Evolutionary conservation across 2,888 invertebrate species (phyloP).

Genomic region (Melinaea marsaeus): DNA sequence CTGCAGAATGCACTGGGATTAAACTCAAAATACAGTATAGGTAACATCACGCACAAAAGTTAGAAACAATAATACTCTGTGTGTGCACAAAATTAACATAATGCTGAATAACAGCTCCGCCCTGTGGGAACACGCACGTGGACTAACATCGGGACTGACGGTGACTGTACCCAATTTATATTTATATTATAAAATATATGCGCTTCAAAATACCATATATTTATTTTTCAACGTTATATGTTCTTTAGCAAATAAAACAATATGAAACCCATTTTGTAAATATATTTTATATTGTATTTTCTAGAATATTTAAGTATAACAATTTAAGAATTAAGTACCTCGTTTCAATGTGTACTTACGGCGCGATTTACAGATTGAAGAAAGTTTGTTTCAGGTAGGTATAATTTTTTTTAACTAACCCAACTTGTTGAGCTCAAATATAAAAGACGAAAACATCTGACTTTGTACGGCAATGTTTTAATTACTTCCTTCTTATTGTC

Average conservation of each 20-base stretch:
- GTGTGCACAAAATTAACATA: slow-evolving; percentile 66
- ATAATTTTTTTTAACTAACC: slow-evolving; percentile 35
- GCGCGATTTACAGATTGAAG: too few relatives aligned
- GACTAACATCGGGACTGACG: slow-evolving; percentile 52
- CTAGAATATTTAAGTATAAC: too few relatives aligned
- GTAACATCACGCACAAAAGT: slow-evolving; percentile 50
- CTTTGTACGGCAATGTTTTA: slow-evolving; percentile 63
- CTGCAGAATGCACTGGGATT: slow-evolving; percentile 31
- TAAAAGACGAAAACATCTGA: slow-evolving; percentile 51
- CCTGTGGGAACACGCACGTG: slow-evolving; percentile 66
- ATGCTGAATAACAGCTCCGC: slow-evolving; percentile 58
- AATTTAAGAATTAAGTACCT: too few relatives aligned
- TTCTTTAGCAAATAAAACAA: too few relatives aligned
- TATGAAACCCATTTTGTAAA: too few relatives aligned
- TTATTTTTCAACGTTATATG: too few relatives aligned
- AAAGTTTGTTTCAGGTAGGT: not conserved
- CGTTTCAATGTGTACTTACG: too few relatives aligned
- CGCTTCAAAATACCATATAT: too few relatives aligned
- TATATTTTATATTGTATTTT: too few relatives aligned
- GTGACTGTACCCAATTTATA: slow-evolving; percentile 24
- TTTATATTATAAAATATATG: slow-evolving; percentile 22
- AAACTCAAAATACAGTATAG: slow-evolving; percentile 35
- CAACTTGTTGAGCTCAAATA: slow-evolving; percentile 52
- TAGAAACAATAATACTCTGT: slow-evolving; percentile 54
- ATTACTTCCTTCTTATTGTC: slow-evolving; percentile 60